Evolutionary conservation across 2,888 invertebrate genomes (phyloP).

Genomic region (Napeogenes inachia): DNA sequence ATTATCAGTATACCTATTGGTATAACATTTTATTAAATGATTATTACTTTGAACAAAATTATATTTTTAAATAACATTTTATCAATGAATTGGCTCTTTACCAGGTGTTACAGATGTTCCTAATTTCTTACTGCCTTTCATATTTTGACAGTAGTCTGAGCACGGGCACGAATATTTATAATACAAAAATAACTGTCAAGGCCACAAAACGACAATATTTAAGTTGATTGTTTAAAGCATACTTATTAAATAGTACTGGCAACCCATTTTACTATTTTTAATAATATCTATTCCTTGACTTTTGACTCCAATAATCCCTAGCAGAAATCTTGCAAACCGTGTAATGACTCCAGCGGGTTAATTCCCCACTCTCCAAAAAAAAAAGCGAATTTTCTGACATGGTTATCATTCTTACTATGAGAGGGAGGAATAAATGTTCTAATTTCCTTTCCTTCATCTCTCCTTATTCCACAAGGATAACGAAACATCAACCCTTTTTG

Average conservation of each 20-base stretch:
- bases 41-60: background rate
- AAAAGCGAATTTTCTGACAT: too few species aligned
- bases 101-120: constrained; percentile 30
- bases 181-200: constrained; percentile 21
- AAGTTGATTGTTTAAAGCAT: background rate
- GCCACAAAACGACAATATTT: constrained; percentile 8
- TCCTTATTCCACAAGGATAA: too few species aligned
- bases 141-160: constrained; percentile 21
- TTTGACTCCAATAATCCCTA: too few species aligned
- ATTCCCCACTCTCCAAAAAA: too few species aligned
- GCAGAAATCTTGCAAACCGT: too few species aligned
- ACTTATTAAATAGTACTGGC: background rate
- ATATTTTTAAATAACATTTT: constrained; percentile 20
- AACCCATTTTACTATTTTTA: background rate
- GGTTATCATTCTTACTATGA: too few species aligned
- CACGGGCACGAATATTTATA: constrained; percentile 12
- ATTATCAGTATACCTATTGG: background rate
- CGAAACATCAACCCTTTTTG: too few species aligned
- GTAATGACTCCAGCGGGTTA: too few species aligned
- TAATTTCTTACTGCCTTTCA: constrained; percentile 29
- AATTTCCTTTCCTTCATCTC: too few species aligned
- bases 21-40: background rate
- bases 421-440: too few species aligned
- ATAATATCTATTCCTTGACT: too few species aligned
- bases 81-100: constrained; percentile 27